These are phyloP conservation scores for Drosophila colorata DNA, from an alignment of 2,888 invertebrate genomes.

Conservation along the genomic window DNA sequence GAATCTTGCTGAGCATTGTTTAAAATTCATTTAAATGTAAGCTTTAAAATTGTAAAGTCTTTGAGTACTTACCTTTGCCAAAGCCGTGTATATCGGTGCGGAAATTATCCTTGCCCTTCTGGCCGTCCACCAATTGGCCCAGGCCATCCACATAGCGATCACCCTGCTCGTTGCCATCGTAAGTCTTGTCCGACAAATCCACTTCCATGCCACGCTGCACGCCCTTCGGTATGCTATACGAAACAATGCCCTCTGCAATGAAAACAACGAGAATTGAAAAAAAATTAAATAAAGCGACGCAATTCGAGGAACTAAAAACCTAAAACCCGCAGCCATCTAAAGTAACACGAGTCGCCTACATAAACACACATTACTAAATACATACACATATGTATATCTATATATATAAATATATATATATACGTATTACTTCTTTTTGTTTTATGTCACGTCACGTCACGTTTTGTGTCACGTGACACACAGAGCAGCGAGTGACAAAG, in stretches of 20 bases:
- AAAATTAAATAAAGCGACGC: constrained; percentile 33
- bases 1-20: too few species aligned
- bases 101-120: constrained; percentile 91
- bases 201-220: constrained; percentile 90
- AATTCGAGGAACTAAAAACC: constrained; percentile 53
- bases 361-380: constrained; percentile 2
- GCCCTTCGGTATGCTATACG: constrained; percentile 92
- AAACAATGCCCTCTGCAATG: constrained; percentile 90
- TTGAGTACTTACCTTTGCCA: constrained; percentile 87
- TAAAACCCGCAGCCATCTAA: constrained; percentile 20
- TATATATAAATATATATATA: background rate
- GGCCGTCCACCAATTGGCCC: constrained; percentile 92
- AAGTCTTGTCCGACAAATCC: constrained; percentile 91
- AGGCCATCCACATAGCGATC: constrained; percentile 89
- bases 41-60: too few species aligned
- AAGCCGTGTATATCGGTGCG: constrained; percentile 88
- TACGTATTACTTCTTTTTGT: constrained; percentile 21
- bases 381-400: too few species aligned
- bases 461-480: constrained; percentile 68
- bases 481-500: constrained; percentile 79
- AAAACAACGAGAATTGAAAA: constrained; percentile 23
- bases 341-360: constrained; percentile 64
- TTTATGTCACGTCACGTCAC: constrained; percentile 47
- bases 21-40: too few species aligned
- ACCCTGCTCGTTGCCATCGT: constrained; percentile 90